These are phyloP conservation scores for Nematolebias whitei DNA, from an alignment of 2,113 vertebrate genomes.

Conservation along the genomic window DNA sequence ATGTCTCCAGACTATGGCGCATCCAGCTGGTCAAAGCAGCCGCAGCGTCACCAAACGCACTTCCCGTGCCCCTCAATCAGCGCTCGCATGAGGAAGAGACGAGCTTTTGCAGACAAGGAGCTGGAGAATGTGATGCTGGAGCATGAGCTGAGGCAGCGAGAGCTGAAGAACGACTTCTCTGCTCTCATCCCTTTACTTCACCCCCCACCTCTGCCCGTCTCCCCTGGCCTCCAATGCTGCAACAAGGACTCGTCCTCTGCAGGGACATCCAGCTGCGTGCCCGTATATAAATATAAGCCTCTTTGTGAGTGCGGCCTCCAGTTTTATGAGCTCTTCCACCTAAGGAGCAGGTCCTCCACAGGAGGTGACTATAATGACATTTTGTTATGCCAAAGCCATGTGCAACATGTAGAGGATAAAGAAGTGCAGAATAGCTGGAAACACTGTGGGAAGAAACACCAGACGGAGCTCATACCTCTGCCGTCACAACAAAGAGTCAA, in stretches of 20 bases:
- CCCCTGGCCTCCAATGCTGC: slow-evolving; percentile 53
- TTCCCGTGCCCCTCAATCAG: slow-evolving; percentile 64
- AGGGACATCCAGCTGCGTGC: slow-evolving; percentile 47
- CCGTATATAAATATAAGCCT: slow-evolving; percentile 68
- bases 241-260: slow-evolving; percentile 51
- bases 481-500: slow-evolving; percentile 32
- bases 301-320: slow-evolving; percentile 72
- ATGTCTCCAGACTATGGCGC: slow-evolving; percentile 42
- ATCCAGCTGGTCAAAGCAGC: slow-evolving; percentile 63
- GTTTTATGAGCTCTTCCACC: slow-evolving; percentile 58
- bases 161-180: slow-evolving; percentile 58
- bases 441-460: slow-evolving; percentile 35
- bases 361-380: slow-evolving; percentile 43
- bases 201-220: slow-evolving; percentile 40
- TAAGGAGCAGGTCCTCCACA: slow-evolving; percentile 41
- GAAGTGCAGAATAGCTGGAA: slow-evolving; percentile 22
- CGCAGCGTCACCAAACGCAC: slow-evolving; percentile 19
- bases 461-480: slow-evolving; percentile 23
- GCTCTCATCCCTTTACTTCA: slow-evolving; percentile 49
- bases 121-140: slow-evolving; percentile 80
- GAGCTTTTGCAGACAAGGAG: slow-evolving; percentile 80
- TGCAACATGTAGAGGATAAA: slow-evolving; percentile 23
- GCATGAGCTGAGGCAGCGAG: slow-evolving; percentile 72
- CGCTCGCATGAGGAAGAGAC: slow-evolving; percentile 77
- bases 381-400: slow-evolving; percentile 36